Evolutionary conservation across 2,888 invertebrate genomes (phyloP).

Genomic region (Lapara coniferarum): DNA sequence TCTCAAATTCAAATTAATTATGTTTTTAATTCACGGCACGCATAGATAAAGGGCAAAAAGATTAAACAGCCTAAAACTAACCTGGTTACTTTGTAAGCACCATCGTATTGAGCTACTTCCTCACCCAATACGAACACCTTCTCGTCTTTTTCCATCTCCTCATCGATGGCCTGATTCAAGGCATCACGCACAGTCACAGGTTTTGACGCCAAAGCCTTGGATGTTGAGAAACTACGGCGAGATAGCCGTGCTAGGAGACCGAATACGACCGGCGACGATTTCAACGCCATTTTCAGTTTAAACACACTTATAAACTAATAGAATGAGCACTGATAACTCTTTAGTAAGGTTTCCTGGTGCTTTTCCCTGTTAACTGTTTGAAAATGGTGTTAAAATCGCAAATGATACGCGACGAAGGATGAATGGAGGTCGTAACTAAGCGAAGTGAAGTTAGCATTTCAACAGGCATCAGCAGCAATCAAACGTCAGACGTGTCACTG

Average conservation of each 20-base stretch:
- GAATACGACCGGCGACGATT: constrained; percentile 72
- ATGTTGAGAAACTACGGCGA: constrained; percentile 73
- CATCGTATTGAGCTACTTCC: constrained; percentile 99
- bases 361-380: constrained; percentile 46
- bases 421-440: constrained; percentile 75
- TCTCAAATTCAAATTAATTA: neutral
- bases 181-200: constrained; percentile 98
- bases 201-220: constrained; percentile 71
- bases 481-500: constrained; percentile 32
- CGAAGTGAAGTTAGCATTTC: constrained; percentile 43
- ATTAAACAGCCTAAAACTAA: constrained; percentile 37
- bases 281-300: constrained; percentile 74
- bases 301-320: constrained; percentile 46
- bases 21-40: constrained; percentile 1
- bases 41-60: neutral
- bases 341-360: constrained; percentile 44
- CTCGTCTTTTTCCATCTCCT: constrained; percentile 97
- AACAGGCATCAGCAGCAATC: constrained; percentile 29
- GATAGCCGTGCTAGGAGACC: constrained; percentile 61
- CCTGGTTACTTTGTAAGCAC: constrained; percentile 96
- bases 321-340: constrained; percentile 46
- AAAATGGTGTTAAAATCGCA: constrained; percentile 64
- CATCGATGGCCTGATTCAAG: constrained; percentile 97
- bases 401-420: constrained; percentile 65
- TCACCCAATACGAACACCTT: constrained; percentile 96